Evolutionary conservation across 1,140 invertebrate genomes (phyloP).

Genomic region (Lysiphlebus fabarum): DNA sequence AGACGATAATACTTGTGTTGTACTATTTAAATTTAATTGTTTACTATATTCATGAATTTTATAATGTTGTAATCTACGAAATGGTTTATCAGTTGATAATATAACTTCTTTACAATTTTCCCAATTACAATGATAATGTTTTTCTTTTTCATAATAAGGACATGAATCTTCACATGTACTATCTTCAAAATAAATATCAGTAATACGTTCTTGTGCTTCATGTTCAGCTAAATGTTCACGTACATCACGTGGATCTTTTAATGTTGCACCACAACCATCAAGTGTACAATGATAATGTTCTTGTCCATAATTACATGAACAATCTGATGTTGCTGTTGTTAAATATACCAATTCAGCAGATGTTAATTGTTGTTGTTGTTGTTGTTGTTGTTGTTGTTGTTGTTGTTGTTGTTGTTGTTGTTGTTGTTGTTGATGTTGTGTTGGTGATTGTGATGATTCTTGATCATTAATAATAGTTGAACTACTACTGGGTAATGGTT

Average conservation of each 20-base stretch:
- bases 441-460: not conserved
- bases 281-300: constrained; percentile 51
- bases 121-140: constrained; percentile 86
- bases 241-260: constrained; percentile 60
- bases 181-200: constrained; percentile 75
- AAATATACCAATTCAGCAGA: constrained; percentile 40
- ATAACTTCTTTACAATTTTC: constrained; percentile 85
- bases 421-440: too few relatives aligned
- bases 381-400: constrained; percentile 26
- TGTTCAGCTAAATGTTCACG: constrained; percentile 82
- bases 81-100: constrained; percentile 77
- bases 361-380: constrained; percentile 33
- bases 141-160: constrained; percentile 73
- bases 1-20: constrained; percentile 57
- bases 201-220: constrained; percentile 81
- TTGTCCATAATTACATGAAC: constrained; percentile 41
- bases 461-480: constrained; percentile 22
- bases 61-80: constrained; percentile 84
- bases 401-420: too few relatives aligned
- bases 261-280: constrained; percentile 45
- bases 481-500: constrained; percentile 32
- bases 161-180: constrained; percentile 69
- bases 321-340: constrained; percentile 39
- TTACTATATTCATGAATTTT: constrained; percentile 74
- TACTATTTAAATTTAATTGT: constrained; percentile 46